Evolutionary conservation across 2,113 vertebrate genomes (phyloP).

Genomic region (Thamnaconus septentrionalis): DNA sequence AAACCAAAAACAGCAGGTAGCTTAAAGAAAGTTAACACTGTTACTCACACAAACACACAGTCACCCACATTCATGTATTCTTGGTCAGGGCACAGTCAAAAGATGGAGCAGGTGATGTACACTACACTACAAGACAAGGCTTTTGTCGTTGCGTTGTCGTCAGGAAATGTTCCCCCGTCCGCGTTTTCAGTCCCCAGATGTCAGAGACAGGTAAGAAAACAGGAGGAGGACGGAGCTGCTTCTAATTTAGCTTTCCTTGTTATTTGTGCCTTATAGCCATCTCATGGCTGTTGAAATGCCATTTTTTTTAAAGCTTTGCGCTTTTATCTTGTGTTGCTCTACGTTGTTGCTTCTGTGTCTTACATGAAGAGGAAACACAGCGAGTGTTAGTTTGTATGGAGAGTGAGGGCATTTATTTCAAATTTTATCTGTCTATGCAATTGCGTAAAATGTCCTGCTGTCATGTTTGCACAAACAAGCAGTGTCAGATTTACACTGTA

Average conservation of each 20-base stretch:
- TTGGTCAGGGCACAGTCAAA: slow-evolving; percentile 46
- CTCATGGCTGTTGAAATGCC: slow-evolving; percentile 40
- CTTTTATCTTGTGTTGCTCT: slow-evolving; percentile 44
- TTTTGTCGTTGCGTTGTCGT: slow-evolving; percentile 28
- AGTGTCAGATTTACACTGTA: slow-evolving; percentile 37
- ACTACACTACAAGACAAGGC: slow-evolving; percentile 38
- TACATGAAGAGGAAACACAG: slow-evolving; percentile 43
- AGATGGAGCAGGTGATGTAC: slow-evolving; percentile 37
- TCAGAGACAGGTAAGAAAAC: slow-evolving; percentile 31
- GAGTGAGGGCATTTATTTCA: slow-evolving; percentile 52
- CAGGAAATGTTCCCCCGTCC: slow-evolving; percentile 28
- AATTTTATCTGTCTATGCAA: slow-evolving; percentile 65
- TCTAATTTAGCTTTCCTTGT: slow-evolving; percentile 58
- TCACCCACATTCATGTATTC: slow-evolving; percentile 28
- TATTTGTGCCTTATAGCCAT: slow-evolving; percentile 72
- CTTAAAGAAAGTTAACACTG: slow-evolving; percentile 45
- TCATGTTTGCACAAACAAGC: slow-evolving; percentile 45
- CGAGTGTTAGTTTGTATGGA: slow-evolving; percentile 13
- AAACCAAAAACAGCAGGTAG: slow-evolving; percentile 46
- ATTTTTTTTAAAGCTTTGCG: slow-evolving; percentile 38
- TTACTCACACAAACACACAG: slow-evolving; percentile 44
- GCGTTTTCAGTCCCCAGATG: slow-evolving; percentile 22
- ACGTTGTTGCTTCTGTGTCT: slow-evolving; percentile 32
- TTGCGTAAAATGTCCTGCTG: slow-evolving; percentile 30
- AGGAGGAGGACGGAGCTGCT: slow-evolving; percentile 32